Conservation (phyloP, 2,113 vertebrate genomes). For the Physeter macrocephalus region DNA sequence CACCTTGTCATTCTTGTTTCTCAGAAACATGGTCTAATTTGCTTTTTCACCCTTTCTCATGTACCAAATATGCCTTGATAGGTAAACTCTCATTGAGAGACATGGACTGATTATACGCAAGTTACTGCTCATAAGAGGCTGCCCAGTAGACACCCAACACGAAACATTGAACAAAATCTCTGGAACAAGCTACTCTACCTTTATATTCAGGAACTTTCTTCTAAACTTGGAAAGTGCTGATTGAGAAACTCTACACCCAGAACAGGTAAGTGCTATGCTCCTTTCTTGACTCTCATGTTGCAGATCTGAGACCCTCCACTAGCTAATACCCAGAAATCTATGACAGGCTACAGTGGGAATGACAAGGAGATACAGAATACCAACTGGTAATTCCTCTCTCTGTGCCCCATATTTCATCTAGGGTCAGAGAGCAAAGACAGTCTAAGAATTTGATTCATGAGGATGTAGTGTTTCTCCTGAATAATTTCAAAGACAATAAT, state of each 20-base stretch:
- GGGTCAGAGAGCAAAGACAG: background rate
- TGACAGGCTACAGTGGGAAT: too few species aligned
- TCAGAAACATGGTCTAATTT: background rate
- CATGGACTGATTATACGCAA: background rate
- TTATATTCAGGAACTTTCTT: background rate
- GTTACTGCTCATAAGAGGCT: background rate
- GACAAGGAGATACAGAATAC: background rate
- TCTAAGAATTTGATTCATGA: background rate
- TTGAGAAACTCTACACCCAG: background rate
- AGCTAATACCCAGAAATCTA: background rate
- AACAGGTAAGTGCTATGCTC: background rate
- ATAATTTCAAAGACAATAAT: background rate
- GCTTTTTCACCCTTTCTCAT: background rate
- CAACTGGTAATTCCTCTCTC: background rate
- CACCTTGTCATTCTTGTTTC: background rate
- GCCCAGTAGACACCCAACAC: background rate
- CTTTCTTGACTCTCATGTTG: background rate
- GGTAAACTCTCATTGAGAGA: background rate
- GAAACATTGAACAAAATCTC: background rate
- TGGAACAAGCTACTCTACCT: background rate
- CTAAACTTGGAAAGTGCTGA: background rate
- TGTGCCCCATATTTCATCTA: background rate
- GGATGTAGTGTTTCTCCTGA: background rate
- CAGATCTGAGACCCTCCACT: background rate
- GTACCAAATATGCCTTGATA: background rate